Evolutionary conservation across 2,888 invertebrate genomes (phyloP).

Genomic region (Disparrhopalites patrizii): DNA sequence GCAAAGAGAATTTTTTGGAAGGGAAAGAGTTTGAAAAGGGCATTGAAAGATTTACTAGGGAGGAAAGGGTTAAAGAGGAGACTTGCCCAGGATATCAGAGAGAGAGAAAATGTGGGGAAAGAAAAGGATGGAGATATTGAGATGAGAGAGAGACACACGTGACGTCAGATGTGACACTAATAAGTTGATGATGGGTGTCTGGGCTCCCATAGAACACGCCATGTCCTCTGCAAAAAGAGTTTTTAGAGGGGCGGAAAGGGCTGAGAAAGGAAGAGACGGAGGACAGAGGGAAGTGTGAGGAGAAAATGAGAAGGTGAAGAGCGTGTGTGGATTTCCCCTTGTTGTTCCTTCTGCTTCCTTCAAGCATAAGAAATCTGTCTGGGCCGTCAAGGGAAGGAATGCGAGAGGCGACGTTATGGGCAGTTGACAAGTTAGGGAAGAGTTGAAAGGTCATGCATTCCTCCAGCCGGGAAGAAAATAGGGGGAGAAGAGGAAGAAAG

Average conservation of each 20-base stretch:
- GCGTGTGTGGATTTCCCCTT: slow-evolving; percentile 22
- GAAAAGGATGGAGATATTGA: background rate
- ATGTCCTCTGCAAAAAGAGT: background rate
- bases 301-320: background rate
- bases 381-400: slow-evolving; percentile 19
- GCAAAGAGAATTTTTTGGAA: background rate
- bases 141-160: background rate
- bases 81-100: background rate
- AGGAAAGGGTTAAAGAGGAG: too few relatives aligned
- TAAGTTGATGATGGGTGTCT: slow-evolving; percentile 19
- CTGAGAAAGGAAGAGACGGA: background rate
- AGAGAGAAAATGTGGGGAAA: background rate
- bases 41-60: background rate
- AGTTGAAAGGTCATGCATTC: slow-evolving; percentile 37
- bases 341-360: too few relatives aligned
- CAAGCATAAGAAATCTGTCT: slow-evolving; percentile 27
- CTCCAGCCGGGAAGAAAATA: slow-evolving; percentile 3
- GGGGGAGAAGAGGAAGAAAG: background rate
- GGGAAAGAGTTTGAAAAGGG: background rate
- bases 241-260: background rate
- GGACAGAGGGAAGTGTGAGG: background rate
- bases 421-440: slow-evolving; percentile 40
- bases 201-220: background rate
- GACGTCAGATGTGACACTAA: slow-evolving; percentile 9
- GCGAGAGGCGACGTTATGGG: slow-evolving; percentile 33